These are phyloP conservation scores for Microcebus tavaratra DNA, from an alignment of 2,113 vertebrate genomes.

Conservation along the genomic window DNA sequence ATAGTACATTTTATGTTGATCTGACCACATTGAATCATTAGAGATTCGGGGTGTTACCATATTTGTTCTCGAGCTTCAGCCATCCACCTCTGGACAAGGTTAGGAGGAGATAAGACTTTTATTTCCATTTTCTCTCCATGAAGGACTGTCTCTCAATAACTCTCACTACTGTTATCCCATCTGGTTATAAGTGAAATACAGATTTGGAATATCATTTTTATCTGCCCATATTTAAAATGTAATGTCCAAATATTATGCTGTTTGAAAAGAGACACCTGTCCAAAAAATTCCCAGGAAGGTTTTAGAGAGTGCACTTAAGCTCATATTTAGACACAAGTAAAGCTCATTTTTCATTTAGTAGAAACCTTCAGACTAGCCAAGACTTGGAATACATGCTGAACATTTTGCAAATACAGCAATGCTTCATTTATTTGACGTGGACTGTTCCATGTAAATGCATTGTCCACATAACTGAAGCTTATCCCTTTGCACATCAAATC, in stretches of 20 bases:
- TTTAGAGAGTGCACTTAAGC: constrained; percentile 81
- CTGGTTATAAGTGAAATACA: constrained; percentile 76
- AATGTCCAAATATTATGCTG: constrained; percentile 81
- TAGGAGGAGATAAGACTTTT: constrained; percentile 32
- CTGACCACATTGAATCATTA: background rate
- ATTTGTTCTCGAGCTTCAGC: background rate
- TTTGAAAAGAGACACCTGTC: constrained; percentile 78
- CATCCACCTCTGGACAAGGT: background rate
- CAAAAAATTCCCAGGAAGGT: constrained; percentile 78
- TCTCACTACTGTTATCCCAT: constrained; percentile 64
- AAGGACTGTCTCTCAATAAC: constrained; percentile 36
- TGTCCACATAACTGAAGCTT: constrained; percentile 53
- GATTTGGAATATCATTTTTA: constrained; percentile 79
- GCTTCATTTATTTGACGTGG: constrained; percentile 57
- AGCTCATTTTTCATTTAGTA: constrained; percentile 72
- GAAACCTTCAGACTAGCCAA: constrained; percentile 69
- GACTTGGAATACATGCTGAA: constrained; percentile 41
- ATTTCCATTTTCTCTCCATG: constrained; percentile 9
- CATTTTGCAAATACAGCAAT: background rate
- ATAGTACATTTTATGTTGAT: background rate
- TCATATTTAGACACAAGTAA: constrained; percentile 67
- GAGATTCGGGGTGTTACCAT: background rate
- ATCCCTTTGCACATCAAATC: constrained; percentile 13
- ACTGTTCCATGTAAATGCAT: background rate
- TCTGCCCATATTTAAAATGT: constrained; percentile 81